phyloP scores from a whole-genome alignment of 2,113 vertebrate genomes.

The Salminus brasiliensis region DNA sequence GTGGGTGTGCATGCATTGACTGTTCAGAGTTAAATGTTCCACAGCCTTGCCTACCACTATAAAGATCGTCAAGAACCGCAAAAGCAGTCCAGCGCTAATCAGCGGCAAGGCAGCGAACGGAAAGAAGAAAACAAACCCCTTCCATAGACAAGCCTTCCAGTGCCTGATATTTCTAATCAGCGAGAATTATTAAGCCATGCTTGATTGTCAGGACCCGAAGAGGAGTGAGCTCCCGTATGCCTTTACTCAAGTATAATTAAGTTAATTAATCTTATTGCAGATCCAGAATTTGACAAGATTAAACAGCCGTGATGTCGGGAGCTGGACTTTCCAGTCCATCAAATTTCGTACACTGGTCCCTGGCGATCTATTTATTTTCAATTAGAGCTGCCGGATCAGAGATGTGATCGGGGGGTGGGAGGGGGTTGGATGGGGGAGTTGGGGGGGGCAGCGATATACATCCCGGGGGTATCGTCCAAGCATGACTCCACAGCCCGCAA shows the following conservation, averaged over 20 bases:
- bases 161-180: conserved; percentile 48
- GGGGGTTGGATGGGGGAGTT: not conserved
- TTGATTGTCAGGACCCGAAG: conserved; percentile 61
- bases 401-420: not conserved
- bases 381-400: conserved; percentile 65
- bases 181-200: conserved; percentile 56
- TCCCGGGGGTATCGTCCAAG: not conserved
- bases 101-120: not conserved
- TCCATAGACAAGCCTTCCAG: conserved; percentile 14
- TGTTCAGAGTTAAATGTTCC: conserved; percentile 2
- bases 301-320: conserved; percentile 64
- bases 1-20: not conserved
- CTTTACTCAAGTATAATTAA: conserved; percentile 68
- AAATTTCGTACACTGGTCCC: conserved; percentile 65
- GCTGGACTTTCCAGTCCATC: conserved; percentile 71
- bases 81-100: not conserved
- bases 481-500: not conserved
- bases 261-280: conserved; percentile 71
- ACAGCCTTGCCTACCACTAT: not conserved
- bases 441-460: conserved; percentile 38
- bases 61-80: not conserved
- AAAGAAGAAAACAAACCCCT: conserved; percentile 12
- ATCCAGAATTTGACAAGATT: conserved; percentile 68
- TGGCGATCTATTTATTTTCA: conserved; percentile 75
- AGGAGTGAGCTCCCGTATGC: conserved; percentile 54